These are phyloP conservation scores for Lutjanus erythropterus DNA, from an alignment of 2,113 vertebrate genomes.

Conservation along the genomic window DNA sequence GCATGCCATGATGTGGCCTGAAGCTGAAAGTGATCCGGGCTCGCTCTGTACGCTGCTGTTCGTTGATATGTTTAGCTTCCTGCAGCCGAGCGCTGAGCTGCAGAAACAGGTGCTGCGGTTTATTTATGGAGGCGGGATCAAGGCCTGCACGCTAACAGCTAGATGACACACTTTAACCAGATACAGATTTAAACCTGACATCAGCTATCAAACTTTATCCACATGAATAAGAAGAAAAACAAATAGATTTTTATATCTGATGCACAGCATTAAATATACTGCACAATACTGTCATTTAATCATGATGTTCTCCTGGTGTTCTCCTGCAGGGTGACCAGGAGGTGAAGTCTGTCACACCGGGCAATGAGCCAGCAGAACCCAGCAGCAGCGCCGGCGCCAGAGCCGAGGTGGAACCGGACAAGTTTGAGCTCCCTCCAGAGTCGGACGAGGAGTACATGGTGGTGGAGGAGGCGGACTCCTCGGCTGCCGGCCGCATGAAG, in stretches of 20 bases:
- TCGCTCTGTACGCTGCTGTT: not conserved
- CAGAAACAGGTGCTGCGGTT: constrained; percentile 73
- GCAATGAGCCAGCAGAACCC: constrained; percentile 79
- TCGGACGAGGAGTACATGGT: constrained; percentile 97
- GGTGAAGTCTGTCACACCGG: constrained; percentile 86
- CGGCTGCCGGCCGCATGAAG: constrained; percentile 87
- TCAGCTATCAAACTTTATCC: constrained; percentile 28
- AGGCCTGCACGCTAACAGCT: constrained; percentile 26
- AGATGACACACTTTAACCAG: constrained; percentile 28
- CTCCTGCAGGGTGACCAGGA: constrained; percentile 90
- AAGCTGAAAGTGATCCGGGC: constrained; percentile 35
- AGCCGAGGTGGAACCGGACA: constrained; percentile 83
- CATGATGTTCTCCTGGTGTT: not conserved
- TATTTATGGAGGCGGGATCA: constrained; percentile 73
- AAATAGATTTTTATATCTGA: not conserved
- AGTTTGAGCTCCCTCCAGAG: constrained; percentile 87
- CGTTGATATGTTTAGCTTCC: constrained; percentile 62
- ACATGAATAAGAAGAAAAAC: not conserved
- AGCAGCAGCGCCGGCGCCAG: constrained; percentile 62
- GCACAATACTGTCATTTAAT: no score
- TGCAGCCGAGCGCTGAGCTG: constrained; percentile 59
- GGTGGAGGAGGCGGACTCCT: constrained; percentile 88
- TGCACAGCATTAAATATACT: no score
- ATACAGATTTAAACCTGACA: constrained; percentile 49
- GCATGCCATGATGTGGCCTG: constrained; percentile 27